These are phyloP conservation scores for Dysmachus trigonus DNA, from an alignment of 2,888 invertebrate genomes.

Conservation along the genomic window DNA sequence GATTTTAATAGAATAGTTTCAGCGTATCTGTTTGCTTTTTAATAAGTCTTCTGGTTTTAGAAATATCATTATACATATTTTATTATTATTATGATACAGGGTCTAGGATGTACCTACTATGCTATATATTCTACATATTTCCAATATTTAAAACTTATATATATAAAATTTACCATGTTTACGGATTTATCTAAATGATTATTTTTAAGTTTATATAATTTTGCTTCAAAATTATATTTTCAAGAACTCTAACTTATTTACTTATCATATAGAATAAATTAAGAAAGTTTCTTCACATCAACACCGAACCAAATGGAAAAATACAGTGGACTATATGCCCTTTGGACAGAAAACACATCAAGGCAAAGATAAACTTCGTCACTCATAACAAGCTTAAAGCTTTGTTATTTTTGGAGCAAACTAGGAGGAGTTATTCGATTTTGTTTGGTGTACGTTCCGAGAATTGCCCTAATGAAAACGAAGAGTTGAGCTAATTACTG, in stretches of 20 bases:
- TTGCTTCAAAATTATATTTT: background rate
- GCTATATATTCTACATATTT: no score
- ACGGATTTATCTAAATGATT: no score
- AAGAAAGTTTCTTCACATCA: background rate
- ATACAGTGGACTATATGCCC: background rate
- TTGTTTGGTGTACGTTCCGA: background rate
- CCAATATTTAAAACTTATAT: no score
- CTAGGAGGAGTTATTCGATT: background rate
- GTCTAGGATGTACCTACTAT: background rate
- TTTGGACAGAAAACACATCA: background rate
- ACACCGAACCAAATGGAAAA: background rate
- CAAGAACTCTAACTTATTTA: background rate
- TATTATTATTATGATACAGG: background rate
- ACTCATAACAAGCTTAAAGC: background rate
- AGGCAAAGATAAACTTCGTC: background rate
- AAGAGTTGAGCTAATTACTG: background rate
- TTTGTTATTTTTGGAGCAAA: background rate
- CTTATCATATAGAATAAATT: background rate
- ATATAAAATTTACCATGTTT: no score
- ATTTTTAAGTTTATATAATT: background rate
- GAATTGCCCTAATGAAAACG: background rate
- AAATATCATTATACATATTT: background rate
- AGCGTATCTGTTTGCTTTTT: background rate
- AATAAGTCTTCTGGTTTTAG: background rate
- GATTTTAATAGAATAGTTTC: background rate